phyloP scores from a whole-genome alignment of 2,113 vertebrate species.

The Mustela nigripes region DNA sequence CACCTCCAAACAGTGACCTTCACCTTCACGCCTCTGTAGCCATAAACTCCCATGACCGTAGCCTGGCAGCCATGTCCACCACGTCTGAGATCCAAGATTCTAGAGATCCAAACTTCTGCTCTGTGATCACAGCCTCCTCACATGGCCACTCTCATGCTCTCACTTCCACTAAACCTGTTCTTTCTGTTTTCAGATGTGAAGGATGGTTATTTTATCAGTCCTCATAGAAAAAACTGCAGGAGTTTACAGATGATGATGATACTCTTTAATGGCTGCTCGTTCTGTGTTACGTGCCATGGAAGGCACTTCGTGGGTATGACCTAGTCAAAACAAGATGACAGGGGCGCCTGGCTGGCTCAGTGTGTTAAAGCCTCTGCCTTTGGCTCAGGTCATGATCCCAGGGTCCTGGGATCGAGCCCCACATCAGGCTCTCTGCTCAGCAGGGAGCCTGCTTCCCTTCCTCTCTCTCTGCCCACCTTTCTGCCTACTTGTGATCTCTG shows the following conservation, averaged over 20 bases:
- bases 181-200: constrained; percentile 13
- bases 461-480: too few relatives aligned
- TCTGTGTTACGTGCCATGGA: background rate
- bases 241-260: background rate
- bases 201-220: background rate
- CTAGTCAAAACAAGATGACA: background rate
- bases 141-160: background rate
- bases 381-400: too few relatives aligned
- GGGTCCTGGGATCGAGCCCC: too few relatives aligned
- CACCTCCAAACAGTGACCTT: background rate
- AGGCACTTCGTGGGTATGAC: constrained; percentile 2
- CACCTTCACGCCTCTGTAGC: background rate
- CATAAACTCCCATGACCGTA: background rate
- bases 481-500: too few relatives aligned
- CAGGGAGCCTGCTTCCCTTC: too few relatives aligned
- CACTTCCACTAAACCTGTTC: background rate
- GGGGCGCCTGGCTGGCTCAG: too few relatives aligned
- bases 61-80: background rate
- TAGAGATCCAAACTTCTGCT: background rate
- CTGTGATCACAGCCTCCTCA: background rate
- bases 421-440: too few relatives aligned
- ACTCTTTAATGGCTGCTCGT: constrained; percentile 1
- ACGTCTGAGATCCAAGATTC: background rate
- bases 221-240: background rate
- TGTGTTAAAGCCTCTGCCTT: too few relatives aligned